phyloP scores from a whole-genome alignment of 2,888 invertebrate genomes.

The Epirrhoe alternata region DNA sequence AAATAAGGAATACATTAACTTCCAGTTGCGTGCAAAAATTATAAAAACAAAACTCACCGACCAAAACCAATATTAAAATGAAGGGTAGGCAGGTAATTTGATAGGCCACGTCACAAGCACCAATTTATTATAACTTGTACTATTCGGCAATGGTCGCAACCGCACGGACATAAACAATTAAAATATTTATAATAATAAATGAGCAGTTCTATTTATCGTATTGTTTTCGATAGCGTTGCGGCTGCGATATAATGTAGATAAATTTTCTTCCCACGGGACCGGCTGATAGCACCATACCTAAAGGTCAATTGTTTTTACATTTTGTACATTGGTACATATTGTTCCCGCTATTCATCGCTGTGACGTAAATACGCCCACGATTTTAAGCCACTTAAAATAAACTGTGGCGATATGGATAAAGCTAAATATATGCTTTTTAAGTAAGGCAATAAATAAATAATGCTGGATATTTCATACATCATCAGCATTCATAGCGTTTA shows the following conservation, averaged over 20 bases:
- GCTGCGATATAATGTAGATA: slow-evolving; percentile 70
- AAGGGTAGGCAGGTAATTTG: slow-evolving; percentile 58
- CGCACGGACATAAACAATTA: slow-evolving; percentile 75
- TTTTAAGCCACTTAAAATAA: not conserved
- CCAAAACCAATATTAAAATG: slow-evolving; percentile 57
- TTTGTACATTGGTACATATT: not conserved
- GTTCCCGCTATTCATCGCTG: not conserved
- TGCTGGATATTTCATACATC: no score
- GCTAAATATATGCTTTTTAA: no score
- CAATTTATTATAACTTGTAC: slow-evolving; percentile 70
- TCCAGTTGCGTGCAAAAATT: no score
- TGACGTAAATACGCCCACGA: not conserved
- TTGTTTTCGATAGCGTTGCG: slow-evolving; percentile 58
- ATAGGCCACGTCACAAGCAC: slow-evolving; percentile 60
- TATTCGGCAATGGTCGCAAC: slow-evolving; percentile 60
- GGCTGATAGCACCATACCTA: slow-evolving; percentile 47
- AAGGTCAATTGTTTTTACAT: slow-evolving; percentile 29
- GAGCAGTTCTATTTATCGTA: slow-evolving; percentile 52
- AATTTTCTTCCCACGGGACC: slow-evolving; percentile 79
- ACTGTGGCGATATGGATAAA: not conserved
- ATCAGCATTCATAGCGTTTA: no score
- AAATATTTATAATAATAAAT: slow-evolving; percentile 52
- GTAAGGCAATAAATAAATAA: no score
- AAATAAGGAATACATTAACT: no score
- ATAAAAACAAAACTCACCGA: not conserved